Evolutionary conservation across 2,888 invertebrate genomes (phyloP), one percentile per base, ranked within the genome.

Genomic region (Campoplex nolae): DNA sequence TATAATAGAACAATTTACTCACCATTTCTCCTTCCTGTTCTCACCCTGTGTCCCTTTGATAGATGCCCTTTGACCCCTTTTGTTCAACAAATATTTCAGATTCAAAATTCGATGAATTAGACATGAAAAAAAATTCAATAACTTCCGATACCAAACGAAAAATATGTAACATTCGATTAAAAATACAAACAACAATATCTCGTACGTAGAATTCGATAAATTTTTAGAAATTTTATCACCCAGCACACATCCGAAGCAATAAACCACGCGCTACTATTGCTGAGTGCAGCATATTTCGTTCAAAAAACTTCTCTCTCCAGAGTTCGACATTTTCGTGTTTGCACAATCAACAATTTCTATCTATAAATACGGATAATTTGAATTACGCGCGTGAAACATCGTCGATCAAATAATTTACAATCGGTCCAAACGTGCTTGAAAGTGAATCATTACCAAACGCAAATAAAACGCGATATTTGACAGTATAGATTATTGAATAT

Each of bases 1-100:
- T 58, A 70, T 75, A 76, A 82, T 68, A 48, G 35, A 82, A 76
- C 70, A 58, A 68, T 76, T 45, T 70, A 73, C 35, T 80, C 78
- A 28, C 38, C 65, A 1, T 73, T 28, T 51, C 32, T 51, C 71
- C 45, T 45, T 71, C 38, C 54, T 42, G 23, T 13, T 78, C 28
- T 28, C 42, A 68, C 28, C 18, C 56, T 70, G 54, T 56, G 42
- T 42, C 42, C 11, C 1, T 56, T 28, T 16, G 18, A 18, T 38
- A 18, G 42, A 11, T 48, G 11, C 42, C 68, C 11, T 71, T 32
- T 32, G n/a, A 65, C 73, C 16, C 13, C 35, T 13, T 32, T 16
- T 51, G 9, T 32, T 9, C 11, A 58, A 9, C 28, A 7, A 62
- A 62, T 32, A 32, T 62, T 62, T 32, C 32, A 62, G 16, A 32